A percentile compares a stretch with the other conserved stretches of the same genome.
These are phyloP conservation scores for Laticauda colubrina DNA, from an alignment of 2,113 vertebrate genomes.

Conservation along the genomic window DNA sequence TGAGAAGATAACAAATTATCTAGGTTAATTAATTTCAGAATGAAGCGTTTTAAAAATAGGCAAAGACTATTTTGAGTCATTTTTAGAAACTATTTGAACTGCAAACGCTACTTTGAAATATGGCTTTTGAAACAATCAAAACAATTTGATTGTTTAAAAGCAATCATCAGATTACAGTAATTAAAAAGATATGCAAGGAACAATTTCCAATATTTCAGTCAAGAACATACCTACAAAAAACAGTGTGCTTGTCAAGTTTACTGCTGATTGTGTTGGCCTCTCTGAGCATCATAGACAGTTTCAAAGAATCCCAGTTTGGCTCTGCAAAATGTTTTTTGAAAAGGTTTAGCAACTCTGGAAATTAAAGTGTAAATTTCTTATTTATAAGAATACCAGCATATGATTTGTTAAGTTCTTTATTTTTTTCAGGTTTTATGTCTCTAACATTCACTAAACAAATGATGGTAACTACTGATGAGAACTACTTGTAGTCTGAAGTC, in stretches of 20 bases:
- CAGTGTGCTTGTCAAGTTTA: constrained; percentile 76
- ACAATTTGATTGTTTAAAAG: neutral
- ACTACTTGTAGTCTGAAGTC: neutral
- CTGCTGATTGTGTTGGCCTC: constrained; percentile 90
- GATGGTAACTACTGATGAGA: no score
- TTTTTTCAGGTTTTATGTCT: neutral
- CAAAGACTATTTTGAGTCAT: neutral
- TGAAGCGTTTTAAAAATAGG: neutral
- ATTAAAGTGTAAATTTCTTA: neutral
- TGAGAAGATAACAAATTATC: neutral
- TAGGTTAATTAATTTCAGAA: neutral
- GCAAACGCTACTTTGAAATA: neutral
- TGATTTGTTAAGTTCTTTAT: neutral
- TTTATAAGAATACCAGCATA: neutral
- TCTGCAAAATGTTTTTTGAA: constrained; percentile 59
- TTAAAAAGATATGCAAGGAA: neutral
- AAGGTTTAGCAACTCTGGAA: neutral
- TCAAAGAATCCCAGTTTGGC: constrained; percentile 88
- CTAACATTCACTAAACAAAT: no score
- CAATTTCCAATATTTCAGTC: neutral
- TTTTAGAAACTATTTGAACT: neutral
- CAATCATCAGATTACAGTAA: neutral
- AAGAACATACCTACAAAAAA: constrained; percentile 84
- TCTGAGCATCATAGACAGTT: constrained; percentile 91
- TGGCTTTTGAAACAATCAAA: neutral